Evolutionary conservation across 2,797 vertebrate genomes (phyloP).

Genomic region (Channallabes apus): DNA sequence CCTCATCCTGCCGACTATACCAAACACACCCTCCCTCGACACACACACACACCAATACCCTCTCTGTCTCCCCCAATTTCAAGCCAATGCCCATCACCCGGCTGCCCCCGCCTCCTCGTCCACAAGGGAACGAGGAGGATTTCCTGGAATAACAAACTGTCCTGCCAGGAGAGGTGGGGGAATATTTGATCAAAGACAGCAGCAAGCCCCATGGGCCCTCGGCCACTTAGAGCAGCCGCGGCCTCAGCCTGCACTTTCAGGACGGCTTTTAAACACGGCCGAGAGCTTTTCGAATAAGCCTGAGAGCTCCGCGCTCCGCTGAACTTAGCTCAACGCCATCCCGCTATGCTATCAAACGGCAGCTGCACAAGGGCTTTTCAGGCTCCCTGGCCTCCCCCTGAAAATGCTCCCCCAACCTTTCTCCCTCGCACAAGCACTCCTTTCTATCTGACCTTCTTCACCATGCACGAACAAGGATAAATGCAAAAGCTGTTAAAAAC

Average conservation of each 20-base stretch:
- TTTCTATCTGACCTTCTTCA: constrained; percentile 16
- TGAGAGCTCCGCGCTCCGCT: constrained; percentile 37
- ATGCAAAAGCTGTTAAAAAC: not conserved
- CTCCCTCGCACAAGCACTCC: not conserved
- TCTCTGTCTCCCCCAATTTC: constrained; percentile 32
- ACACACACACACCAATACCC: constrained; percentile 19
- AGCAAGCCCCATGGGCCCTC: constrained; percentile 51
- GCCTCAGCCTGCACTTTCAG: constrained; percentile 50
- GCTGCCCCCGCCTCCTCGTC: constrained; percentile 30
- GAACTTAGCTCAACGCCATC: constrained; percentile 13
- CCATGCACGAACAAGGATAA: not conserved
- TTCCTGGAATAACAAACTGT: constrained; percentile 68
- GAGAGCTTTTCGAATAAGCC: constrained; percentile 50
- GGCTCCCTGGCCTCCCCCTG: constrained; percentile 23
- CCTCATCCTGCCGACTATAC: constrained; percentile 22
- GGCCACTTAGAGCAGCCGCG: constrained; percentile 57
- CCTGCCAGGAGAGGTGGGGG: constrained; percentile 62
- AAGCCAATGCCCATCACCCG: constrained; percentile 49
- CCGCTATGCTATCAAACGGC: constrained; percentile 36
- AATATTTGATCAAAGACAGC: constrained; percentile 62
- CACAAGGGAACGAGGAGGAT: constrained; percentile 54
- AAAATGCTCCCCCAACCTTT: not conserved
- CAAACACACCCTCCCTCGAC: constrained; percentile 8
- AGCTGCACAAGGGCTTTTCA: constrained; percentile 29
- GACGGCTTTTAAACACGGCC: constrained; percentile 49